Evolutionary conservation across 2,888 invertebrate species (phyloP).

Genomic region (Lottia gigantea): DNA sequence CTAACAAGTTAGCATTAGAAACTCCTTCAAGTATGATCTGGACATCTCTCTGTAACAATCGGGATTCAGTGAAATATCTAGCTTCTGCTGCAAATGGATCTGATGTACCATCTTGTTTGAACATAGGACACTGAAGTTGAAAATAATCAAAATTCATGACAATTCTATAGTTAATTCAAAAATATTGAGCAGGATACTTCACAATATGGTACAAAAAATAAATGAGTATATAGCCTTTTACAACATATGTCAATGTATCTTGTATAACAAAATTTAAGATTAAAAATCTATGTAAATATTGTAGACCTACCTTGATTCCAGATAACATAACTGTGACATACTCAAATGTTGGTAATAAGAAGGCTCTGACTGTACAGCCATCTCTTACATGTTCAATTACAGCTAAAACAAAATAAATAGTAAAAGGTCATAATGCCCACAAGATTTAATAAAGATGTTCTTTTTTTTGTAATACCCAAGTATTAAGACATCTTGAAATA

Average conservation of each 20-base stretch:
- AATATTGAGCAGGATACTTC: too few species aligned
- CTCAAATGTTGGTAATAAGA: constrained; percentile 89
- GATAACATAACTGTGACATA: constrained; percentile 95
- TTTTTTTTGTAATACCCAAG: too few species aligned
- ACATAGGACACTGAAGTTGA: constrained; percentile 71
- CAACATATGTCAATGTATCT: neutral
- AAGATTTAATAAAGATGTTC: too few species aligned
- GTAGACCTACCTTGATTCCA: constrained; percentile 76
- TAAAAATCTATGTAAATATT: neutral
- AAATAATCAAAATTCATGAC: too few species aligned
- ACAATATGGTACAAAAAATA: too few species aligned
- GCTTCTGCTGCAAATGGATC: constrained; percentile 87
- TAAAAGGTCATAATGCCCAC: too few species aligned
- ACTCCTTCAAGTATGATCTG: constrained; percentile 84
- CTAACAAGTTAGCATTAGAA: constrained; percentile 88
- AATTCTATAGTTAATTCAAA: too few species aligned
- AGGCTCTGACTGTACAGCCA: constrained; percentile 93
- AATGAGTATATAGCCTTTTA: too few species aligned
- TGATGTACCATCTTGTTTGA: constrained; percentile 75
- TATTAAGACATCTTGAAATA: too few species aligned
- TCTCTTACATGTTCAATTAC: constrained; percentile 97
- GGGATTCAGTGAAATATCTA: constrained; percentile 90
- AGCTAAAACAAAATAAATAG: constrained; percentile 71
- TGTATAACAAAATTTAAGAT: neutral
- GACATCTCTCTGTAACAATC: constrained; percentile 87